Evolutionary conservation across 2,797 vertebrate species (phyloP).

Genomic region (Hyperoplus immaculatus): DNA sequence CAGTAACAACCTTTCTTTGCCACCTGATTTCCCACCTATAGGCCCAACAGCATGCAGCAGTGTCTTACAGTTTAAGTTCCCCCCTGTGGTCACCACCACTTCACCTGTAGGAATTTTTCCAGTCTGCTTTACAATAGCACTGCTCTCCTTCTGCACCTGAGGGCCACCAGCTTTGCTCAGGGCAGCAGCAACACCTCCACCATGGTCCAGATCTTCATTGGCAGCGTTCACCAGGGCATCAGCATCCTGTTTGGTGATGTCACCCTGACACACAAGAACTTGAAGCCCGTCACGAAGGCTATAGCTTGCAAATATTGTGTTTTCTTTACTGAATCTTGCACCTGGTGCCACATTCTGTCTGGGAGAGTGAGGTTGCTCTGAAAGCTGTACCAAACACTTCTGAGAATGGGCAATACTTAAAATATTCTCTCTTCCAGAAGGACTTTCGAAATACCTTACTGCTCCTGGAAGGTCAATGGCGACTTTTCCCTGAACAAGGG

Average conservation of each 20-base stretch:
- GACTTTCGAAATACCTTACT: slow-evolving; percentile 57
- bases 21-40: slow-evolving; percentile 35
- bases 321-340: background rate
- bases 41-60: slow-evolving; percentile 81
- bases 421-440: slow-evolving; percentile 52
- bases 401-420: slow-evolving; percentile 39
- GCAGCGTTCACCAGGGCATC: slow-evolving; percentile 80
- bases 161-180: slow-evolving; percentile 74
- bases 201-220: slow-evolving; percentile 68
- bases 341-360: slow-evolving; percentile 18
- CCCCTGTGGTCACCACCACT: slow-evolving; percentile 64
- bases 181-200: slow-evolving; percentile 73
- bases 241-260: slow-evolving; percentile 74
- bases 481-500: slow-evolving; percentile 52
- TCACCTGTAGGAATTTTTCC: slow-evolving; percentile 63
- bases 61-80: slow-evolving; percentile 68
- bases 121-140: slow-evolving; percentile 10
- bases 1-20: slow-evolving; percentile 51
- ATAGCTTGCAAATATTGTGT: slow-evolving; percentile 40
- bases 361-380: background rate
- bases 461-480: slow-evolving; percentile 67
- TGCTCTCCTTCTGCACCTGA: slow-evolving; percentile 70
- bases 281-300: slow-evolving; percentile 51
- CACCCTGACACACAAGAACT: slow-evolving; percentile 69
- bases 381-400: slow-evolving; percentile 62